These are phyloP conservation scores for Steinernema carpocapsae DNA, from an alignment of 2,888 invertebrate genomes.

Conservation along the genomic window DNA sequence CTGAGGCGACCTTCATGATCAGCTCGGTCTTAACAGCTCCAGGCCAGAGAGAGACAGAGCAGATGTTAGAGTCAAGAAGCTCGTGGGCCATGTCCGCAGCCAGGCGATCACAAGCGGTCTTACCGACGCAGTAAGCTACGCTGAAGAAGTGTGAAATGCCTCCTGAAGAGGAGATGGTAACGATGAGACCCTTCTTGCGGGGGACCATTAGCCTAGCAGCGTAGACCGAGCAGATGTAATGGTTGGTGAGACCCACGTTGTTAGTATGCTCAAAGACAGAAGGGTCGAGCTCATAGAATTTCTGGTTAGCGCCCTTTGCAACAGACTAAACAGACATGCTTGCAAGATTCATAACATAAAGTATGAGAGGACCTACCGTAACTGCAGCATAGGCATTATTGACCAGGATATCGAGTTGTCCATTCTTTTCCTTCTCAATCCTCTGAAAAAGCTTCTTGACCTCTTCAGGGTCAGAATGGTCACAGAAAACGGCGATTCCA, in stretches of 20 bases:
- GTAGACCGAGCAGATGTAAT: slow-evolving; percentile 71
- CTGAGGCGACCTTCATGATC: slow-evolving; percentile 33
- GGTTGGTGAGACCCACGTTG: slow-evolving; percentile 71
- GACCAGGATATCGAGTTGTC: slow-evolving; percentile 69
- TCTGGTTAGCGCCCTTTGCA: slow-evolving; percentile 48
- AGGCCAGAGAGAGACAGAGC: slow-evolving; percentile 71
- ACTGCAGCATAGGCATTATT: slow-evolving; percentile 69
- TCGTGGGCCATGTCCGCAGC: slow-evolving; percentile 71
- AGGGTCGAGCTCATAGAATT: slow-evolving; percentile 69
- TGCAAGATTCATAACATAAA: too few relatives aligned
- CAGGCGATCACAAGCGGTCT: slow-evolving; percentile 70
- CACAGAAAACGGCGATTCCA: slow-evolving; percentile 69
- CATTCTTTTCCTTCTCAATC: slow-evolving; percentile 68
- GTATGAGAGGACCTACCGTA: slow-evolving; percentile 31
- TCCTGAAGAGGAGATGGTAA: slow-evolving; percentile 71
- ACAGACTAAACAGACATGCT: slow-evolving; percentile 35
- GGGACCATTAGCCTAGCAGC: slow-evolving; percentile 71
- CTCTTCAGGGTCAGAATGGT: slow-evolving; percentile 69
- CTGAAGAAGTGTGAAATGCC: slow-evolving; percentile 71
- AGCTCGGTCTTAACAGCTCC: slow-evolving; percentile 70
- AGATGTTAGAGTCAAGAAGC: slow-evolving; percentile 64
- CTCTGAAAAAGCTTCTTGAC: slow-evolving; percentile 66
- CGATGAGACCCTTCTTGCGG: slow-evolving; percentile 69
- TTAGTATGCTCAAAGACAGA: slow-evolving; percentile 70
- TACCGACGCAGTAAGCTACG: slow-evolving; percentile 71